A percentile compares a stretch with the other conserved stretches of the same genome.
These are phyloP conservation scores for Pseudorhiza aurosa DNA, from an alignment of 30 jellyfish, hydroid and myxozoan genomes.

Conservation along the genomic window DNA sequence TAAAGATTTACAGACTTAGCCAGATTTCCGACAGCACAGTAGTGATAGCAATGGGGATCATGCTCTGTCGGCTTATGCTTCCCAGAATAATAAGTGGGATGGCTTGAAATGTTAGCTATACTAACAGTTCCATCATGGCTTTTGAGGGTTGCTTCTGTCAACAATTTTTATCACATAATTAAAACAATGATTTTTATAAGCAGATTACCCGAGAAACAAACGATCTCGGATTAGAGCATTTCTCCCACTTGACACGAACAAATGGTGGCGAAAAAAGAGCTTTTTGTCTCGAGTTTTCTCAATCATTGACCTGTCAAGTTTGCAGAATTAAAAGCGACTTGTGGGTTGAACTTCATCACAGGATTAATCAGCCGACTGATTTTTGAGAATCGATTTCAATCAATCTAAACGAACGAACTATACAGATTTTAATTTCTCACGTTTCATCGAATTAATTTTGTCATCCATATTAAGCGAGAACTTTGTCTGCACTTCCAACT, in stretches of 20 bases:
- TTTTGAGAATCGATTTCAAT: background rate
- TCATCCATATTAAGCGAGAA: background rate
- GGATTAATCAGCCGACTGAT: slow-evolving; percentile 4
- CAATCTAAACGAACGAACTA: background rate
- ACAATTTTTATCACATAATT: slow-evolving; percentile 72
- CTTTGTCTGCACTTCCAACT: too few species aligned
- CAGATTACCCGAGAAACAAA: slow-evolving; percentile 57
- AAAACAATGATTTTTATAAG: slow-evolving; percentile 64
- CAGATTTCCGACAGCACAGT: slow-evolving; percentile 83
- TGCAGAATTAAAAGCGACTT: slow-evolving; percentile 12
- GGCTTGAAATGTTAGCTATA: slow-evolving; percentile 56
- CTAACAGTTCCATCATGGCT: slow-evolving; percentile 30
- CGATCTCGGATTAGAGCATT: slow-evolving; percentile 61
- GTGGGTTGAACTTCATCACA: slow-evolving; percentile 41
- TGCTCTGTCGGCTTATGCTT: slow-evolving; percentile 62
- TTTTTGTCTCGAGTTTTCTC: slow-evolving; percentile 10
- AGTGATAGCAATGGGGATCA: slow-evolving; percentile 57
- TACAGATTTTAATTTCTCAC: background rate
- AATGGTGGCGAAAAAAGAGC: slow-evolving; percentile 19
- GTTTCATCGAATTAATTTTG: slow-evolving; percentile 14
- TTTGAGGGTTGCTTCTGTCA: slow-evolving; percentile 55
- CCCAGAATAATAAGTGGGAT: slow-evolving; percentile 27
- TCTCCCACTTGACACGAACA: slow-evolving; percentile 27
- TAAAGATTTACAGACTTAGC: slow-evolving; percentile 46
- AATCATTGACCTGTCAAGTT: slow-evolving; percentile 42